Evolutionary conservation across 30 jellyfish, hydroid and myxozoan species (phyloP).

Genomic region (Mastigias papua): DNA sequence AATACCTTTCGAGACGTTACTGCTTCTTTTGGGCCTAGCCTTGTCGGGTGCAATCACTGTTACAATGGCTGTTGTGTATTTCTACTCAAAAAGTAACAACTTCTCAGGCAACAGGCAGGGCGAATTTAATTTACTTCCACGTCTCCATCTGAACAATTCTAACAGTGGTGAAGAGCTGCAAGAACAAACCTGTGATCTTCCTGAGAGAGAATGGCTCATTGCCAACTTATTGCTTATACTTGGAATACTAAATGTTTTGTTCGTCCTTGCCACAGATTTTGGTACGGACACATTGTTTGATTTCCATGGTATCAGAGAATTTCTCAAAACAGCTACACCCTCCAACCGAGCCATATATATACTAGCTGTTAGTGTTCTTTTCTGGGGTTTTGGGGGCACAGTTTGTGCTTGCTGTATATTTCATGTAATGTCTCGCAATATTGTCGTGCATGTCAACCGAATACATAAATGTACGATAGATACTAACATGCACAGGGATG

Average conservation of each 20-base stretch:
- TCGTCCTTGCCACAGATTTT: conserved; percentile 42
- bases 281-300: conserved; percentile 60
- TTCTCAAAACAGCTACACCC: conserved; percentile 38
- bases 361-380: conserved; percentile 32
- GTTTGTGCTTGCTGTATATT: conserved; percentile 67
- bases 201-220: conserved; percentile 47
- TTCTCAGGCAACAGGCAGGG: not conserved
- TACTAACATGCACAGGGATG: conserved; percentile 10
- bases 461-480: not conserved
- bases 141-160: not conserved
- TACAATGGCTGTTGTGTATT: conserved; percentile 45
- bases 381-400: conserved; percentile 69
- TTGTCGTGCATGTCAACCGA: conserved; percentile 5
- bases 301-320: conserved; percentile 56
- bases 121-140: conserved; percentile 34
- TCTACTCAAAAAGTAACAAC: conserved; percentile 23
- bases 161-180: conserved; percentile 12
- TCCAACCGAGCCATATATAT: conserved; percentile 44
- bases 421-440: conserved; percentile 49
- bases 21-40: conserved; percentile 51
- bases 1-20: conserved; percentile 33
- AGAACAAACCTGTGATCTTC: conserved; percentile 2
- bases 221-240: conserved; percentile 8
- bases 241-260: conserved; percentile 24
- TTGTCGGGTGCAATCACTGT: conserved; percentile 55